Evolutionary conservation across 2,113 vertebrate species (phyloP).

Genomic region (Chamaetylas fuelleborni): DNA sequence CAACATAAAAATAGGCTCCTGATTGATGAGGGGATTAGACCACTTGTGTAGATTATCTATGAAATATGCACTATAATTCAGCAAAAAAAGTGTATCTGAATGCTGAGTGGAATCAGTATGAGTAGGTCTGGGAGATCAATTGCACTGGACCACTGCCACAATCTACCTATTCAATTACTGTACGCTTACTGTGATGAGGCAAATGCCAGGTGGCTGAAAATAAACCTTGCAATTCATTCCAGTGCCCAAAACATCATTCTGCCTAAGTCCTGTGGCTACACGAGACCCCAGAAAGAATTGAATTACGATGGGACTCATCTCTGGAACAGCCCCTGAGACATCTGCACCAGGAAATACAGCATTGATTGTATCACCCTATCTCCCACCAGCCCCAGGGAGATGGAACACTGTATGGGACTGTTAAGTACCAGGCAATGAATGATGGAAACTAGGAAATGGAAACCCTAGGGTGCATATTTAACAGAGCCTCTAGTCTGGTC

Average conservation of each 20-base stretch:
- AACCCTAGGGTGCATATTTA: not conserved
- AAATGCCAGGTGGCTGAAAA: not conserved
- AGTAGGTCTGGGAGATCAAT: not conserved
- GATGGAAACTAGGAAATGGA: not conserved
- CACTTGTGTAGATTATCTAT: not conserved
- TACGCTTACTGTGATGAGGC: not conserved
- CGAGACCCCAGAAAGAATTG: not conserved
- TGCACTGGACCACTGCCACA: not conserved
- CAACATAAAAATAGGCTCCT: not conserved
- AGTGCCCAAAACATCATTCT: not conserved
- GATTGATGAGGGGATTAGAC: fast-evolving
- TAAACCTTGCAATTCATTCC: fast-evolving
- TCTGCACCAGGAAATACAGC: not conserved
- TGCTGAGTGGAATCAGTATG: not conserved
- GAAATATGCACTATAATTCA: not conserved
- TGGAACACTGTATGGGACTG: not conserved
- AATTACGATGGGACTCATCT: not conserved
- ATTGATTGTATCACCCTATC: not conserved
- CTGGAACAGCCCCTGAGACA: not conserved
- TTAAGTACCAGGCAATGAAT: not conserved
- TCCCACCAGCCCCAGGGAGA: not conserved
- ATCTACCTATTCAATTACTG: too few species aligned
- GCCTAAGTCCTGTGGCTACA: not conserved
- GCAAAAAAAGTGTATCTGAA: not conserved
- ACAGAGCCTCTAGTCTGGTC: not conserved